phyloP scores from a whole-genome alignment of 1,140 invertebrate genomes.

The Bombus polaris region DNA sequence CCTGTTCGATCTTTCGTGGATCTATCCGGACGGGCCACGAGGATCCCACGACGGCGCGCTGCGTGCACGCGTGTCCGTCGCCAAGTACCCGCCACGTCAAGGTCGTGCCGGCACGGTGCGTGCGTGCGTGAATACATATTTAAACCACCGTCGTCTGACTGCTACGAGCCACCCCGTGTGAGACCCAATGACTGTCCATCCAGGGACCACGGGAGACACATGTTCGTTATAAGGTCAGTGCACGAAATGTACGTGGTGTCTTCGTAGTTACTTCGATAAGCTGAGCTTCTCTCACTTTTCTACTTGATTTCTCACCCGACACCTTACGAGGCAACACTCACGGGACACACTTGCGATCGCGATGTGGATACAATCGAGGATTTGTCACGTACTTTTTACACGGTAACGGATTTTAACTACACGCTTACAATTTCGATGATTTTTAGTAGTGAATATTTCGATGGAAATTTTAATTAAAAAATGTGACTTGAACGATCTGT shows the following conservation, averaged over 20 bases:
- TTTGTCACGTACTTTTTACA: slow-evolving; percentile 12
- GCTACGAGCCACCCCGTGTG: slow-evolving; percentile 69
- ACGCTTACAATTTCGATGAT: slow-evolving; percentile 37
- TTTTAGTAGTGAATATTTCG: not conserved
- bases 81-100: slow-evolving; percentile 47
- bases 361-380: slow-evolving; percentile 22
- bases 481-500: not conserved
- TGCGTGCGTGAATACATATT: slow-evolving; percentile 55
- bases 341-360: not conserved
- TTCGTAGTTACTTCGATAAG: slow-evolving; percentile 21
- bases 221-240: slow-evolving; percentile 81
- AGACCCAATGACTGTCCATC: slow-evolving; percentile 81
- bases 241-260: slow-evolving; percentile 45
- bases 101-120: slow-evolving; percentile 52
- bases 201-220: slow-evolving; percentile 81
- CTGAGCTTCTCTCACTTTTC: slow-evolving; percentile 2
- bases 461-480: no score
- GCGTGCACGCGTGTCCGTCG: slow-evolving; percentile 63
- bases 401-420: slow-evolving; percentile 39
- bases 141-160: slow-evolving; percentile 61
- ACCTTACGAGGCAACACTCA: not conserved
- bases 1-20: slow-evolving; percentile 27
- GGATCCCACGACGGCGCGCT: slow-evolving; percentile 60
- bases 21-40: slow-evolving; percentile 55
- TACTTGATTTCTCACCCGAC: slow-evolving; percentile 6